Conservation (phyloP, 2,797 vertebrate species). For the Urophycis tenuis region DNA sequence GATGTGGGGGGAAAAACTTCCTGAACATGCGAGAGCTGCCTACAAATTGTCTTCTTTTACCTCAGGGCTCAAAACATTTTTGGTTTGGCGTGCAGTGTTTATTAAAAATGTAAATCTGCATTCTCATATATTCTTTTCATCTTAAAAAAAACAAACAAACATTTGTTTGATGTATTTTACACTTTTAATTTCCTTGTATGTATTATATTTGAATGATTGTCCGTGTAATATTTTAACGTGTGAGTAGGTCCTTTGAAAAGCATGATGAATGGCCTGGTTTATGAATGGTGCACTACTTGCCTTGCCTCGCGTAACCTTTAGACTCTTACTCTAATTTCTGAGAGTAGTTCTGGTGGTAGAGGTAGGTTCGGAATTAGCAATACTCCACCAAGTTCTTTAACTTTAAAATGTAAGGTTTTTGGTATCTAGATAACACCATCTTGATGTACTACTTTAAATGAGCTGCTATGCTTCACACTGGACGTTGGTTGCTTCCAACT, state of each 20-base stretch:
- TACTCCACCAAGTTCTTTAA: not conserved
- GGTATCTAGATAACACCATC: not conserved
- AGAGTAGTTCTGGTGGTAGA: not conserved
- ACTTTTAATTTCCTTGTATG: no score
- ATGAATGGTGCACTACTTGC: not conserved
- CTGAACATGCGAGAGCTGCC: not conserved
- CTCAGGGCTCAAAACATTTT: not conserved
- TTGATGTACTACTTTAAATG: not conserved
- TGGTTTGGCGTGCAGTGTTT: not conserved
- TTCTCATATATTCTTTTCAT: not conserved
- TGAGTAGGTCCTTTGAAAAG: not conserved
- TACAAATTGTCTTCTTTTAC: not conserved
- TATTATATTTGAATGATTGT: not conserved
- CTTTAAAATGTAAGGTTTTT: no score
- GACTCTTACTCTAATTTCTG: no score
- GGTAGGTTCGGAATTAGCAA: not conserved
- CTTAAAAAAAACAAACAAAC: not conserved
- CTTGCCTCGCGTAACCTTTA: not conserved
- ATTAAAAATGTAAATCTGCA: not conserved
- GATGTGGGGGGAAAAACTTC: not conserved
- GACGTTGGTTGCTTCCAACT: not conserved
- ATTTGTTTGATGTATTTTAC: no score
- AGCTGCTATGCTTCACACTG: not conserved
- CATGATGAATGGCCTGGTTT: not conserved
- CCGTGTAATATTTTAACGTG: not conserved